Evolutionary conservation across 2,888 invertebrate species (phyloP).

Genomic region (Molanna angustata): DNA sequence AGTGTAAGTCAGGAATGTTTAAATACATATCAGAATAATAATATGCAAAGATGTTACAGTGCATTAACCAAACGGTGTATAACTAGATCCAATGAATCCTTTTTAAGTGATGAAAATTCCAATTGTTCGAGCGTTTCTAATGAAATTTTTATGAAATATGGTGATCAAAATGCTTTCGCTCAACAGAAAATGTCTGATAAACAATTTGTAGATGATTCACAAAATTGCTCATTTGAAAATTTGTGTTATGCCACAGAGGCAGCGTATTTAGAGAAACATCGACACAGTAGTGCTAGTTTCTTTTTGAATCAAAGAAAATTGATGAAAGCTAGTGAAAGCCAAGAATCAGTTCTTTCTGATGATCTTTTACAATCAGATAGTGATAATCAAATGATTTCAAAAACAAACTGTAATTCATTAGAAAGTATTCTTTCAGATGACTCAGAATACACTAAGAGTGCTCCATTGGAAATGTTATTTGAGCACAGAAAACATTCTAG

Average conservation of each 20-base stretch:
- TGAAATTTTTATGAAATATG: slow-evolving; percentile 53
- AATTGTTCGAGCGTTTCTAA: slow-evolving; percentile 54
- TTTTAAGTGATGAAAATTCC: slow-evolving; percentile 49
- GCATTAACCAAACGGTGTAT: slow-evolving; percentile 56
- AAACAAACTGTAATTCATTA: slow-evolving; percentile 72
- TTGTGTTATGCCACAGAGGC: slow-evolving; percentile 43
- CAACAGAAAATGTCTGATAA: slow-evolving; percentile 48
- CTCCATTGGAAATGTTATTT: slow-evolving; percentile 71
- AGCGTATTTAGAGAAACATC: slow-evolving; percentile 54
- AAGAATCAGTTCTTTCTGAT: slow-evolving; percentile 75
- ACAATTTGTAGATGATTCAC: slow-evolving; percentile 50
- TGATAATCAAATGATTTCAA: slow-evolving; percentile 57
- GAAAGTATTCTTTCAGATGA: slow-evolving; percentile 81
- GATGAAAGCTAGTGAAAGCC: slow-evolving; percentile 63
- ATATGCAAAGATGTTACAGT: slow-evolving; percentile 52
- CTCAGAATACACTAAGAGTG: slow-evolving; percentile 73
- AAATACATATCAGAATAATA: slow-evolving; percentile 43
- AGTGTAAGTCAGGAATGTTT: slow-evolving; percentile 38
- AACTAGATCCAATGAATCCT: slow-evolving; percentile 57
- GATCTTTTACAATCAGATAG: slow-evolving; percentile 56
- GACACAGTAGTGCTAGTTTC: slow-evolving; percentile 77
- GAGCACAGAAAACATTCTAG: slow-evolving; percentile 50
- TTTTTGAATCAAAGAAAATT: slow-evolving; percentile 68
- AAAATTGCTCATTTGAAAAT: slow-evolving; percentile 51
- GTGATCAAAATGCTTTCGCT: slow-evolving; percentile 51